Conservation (phyloP, 2,113 vertebrate species). For the Camelus bactrianus region DNA sequence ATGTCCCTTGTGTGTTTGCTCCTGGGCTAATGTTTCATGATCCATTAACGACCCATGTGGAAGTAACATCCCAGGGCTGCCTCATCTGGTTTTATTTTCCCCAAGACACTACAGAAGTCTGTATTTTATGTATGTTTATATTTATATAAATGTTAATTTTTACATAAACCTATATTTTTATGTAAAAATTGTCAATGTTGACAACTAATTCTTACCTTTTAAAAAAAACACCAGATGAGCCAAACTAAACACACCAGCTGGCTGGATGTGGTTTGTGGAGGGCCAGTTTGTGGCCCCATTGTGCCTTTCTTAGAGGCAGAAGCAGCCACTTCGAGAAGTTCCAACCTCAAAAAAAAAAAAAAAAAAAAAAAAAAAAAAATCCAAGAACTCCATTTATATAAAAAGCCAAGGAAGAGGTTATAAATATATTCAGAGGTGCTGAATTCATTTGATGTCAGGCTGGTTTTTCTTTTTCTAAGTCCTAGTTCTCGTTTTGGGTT, state of each 20-base stretch:
- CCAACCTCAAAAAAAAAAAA: neutral
- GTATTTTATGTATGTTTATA: neutral
- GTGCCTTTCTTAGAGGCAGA: too few species aligned
- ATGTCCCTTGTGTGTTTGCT: neutral
- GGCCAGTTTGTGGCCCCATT: neutral
- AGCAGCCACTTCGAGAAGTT: neutral
- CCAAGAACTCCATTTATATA: neutral
- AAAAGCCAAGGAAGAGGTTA: neutral
- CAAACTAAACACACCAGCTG: neutral
- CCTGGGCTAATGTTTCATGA: accelerated
- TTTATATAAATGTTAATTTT: neutral
- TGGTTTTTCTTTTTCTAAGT: neutral
- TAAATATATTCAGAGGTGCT: conserved; percentile 31
- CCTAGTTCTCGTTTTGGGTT: neutral
- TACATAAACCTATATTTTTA: neutral
- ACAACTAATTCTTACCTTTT: conserved; percentile 39
- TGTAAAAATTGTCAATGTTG: neutral
- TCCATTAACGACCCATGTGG: neutral
- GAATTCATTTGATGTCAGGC: neutral
- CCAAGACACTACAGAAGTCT: neutral
- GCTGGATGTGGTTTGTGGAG: neutral
- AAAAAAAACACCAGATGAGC: neutral
- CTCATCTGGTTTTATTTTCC: neutral
- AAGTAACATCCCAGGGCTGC: neutral
- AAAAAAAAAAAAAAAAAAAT: neutral